phyloP scores from a whole-genome alignment of 2,113 vertebrate genomes.

The Apodemus sylvaticus region DNA sequence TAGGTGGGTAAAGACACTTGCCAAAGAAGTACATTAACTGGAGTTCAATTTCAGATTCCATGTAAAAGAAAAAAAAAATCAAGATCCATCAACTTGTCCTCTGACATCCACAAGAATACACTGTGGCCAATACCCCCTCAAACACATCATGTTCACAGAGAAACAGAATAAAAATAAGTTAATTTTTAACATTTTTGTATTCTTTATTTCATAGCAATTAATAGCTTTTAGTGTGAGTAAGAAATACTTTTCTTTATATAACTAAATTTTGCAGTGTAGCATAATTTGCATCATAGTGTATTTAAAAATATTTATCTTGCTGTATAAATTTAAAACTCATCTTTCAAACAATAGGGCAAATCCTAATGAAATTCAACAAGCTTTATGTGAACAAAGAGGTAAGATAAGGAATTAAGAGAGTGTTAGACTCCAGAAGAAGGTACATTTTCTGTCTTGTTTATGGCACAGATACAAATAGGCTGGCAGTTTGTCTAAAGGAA shows the following conservation, averaged over 20 bases:
- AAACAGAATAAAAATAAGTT: background rate
- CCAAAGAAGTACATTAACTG: rapidly evolving
- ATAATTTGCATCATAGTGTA: background rate
- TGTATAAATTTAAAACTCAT: background rate
- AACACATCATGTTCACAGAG: background rate
- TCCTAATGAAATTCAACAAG: background rate
- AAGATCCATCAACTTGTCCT: background rate
- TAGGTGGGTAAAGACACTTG: background rate
- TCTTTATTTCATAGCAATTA: background rate
- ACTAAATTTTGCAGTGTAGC: background rate
- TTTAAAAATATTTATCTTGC: background rate
- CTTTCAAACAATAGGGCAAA: background rate
- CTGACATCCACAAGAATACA: rapidly evolving
- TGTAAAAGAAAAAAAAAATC: background rate
- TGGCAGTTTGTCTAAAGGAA: background rate
- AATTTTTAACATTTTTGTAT: background rate
- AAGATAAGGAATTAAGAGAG: background rate
- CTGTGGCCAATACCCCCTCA: too few species aligned
- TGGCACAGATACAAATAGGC: background rate
- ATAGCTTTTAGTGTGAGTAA: background rate
- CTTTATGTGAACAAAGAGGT: background rate
- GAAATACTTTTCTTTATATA: background rate
- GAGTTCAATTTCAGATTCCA: background rate
- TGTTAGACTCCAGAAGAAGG: background rate
- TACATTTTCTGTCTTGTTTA: background rate